Conservation (phyloP, 1,140 invertebrate genomes). For the Drosophila hydei region DNA sequence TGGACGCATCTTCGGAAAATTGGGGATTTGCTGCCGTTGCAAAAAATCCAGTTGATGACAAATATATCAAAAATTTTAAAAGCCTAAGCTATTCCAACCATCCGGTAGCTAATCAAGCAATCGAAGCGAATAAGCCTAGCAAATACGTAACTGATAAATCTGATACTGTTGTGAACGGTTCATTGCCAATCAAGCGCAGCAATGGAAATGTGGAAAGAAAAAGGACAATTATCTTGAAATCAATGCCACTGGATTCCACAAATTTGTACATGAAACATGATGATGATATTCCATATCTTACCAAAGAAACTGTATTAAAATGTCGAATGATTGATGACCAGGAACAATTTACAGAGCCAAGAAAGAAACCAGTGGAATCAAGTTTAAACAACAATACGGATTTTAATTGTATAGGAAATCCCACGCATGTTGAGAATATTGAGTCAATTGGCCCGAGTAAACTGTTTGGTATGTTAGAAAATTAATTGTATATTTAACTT, state of each 20-base stretch:
- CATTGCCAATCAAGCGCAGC: constrained; percentile 11
- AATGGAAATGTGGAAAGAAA: constrained; percentile 55
- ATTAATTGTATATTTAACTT: neutral
- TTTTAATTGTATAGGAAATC: constrained; percentile 21
- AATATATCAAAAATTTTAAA: constrained; percentile 60
- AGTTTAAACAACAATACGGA: constrained; percentile 16
- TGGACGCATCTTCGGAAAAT: constrained; percentile 84
- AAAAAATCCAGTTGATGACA: constrained; percentile 84
- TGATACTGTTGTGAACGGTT: constrained; percentile 20
- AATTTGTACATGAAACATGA: constrained; percentile 60
- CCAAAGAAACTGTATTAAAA: constrained; percentile 72
- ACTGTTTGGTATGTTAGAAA: constrained; percentile 30
- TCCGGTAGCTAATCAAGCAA: constrained; percentile 11
- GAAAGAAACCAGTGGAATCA: constrained; percentile 19
- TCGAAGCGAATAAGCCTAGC: constrained; percentile 25
- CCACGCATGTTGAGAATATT: constrained; percentile 23
- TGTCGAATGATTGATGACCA: constrained; percentile 68
- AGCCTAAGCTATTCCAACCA: constrained; percentile 40
- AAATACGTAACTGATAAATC: constrained; percentile 13
- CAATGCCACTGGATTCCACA: constrained; percentile 65
- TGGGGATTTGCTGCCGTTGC: constrained; percentile 92
- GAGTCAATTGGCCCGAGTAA: constrained; percentile 12
- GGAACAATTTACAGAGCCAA: constrained; percentile 39
- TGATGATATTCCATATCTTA: constrained; percentile 79
- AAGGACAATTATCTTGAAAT: constrained; percentile 70